Percentiles rank a stretch among this genome's conserved stretches.
These are phyloP conservation scores for Litoditis marina DNA, from an alignment of 2,888 invertebrate species.

Conservation along the genomic window DNA sequence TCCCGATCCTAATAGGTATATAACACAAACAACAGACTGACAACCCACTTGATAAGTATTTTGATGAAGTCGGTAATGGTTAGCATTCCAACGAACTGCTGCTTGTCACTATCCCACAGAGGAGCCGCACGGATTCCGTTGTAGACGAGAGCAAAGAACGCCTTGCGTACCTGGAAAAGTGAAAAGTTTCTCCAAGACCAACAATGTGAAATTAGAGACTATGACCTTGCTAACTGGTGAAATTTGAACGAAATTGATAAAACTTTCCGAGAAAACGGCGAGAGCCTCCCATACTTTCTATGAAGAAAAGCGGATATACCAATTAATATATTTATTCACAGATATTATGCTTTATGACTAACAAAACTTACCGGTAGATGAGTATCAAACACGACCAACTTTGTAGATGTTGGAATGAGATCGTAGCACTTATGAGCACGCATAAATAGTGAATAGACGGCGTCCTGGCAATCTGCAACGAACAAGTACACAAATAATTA, in stretches of 20 bases:
- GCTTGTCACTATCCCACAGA: slow-evolving; percentile 88
- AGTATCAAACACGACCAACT: slow-evolving; percentile 98
- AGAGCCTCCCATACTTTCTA: neutral
- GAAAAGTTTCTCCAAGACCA: no score
- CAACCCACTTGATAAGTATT: slow-evolving; percentile 63
- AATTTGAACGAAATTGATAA: no score
- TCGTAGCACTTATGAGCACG: slow-evolving; percentile 99
- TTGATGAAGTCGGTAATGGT: slow-evolving; percentile 68
- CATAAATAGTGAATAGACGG: slow-evolving; percentile 73
- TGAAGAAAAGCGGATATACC: no score
- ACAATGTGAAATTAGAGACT: no score
- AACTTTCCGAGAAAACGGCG: neutral
- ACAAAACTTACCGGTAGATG: slow-evolving; percentile 74
- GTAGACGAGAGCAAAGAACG: slow-evolving; percentile 97
- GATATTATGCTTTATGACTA: neutral
- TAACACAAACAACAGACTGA: no score
- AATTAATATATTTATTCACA: no score
- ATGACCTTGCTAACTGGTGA: no score
- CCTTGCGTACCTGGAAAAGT: slow-evolving; percentile 80
- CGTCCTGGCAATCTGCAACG: slow-evolving; percentile 60
- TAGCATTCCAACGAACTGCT: slow-evolving; percentile 72
- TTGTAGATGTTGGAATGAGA: slow-evolving; percentile 96
- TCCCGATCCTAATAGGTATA: no score
- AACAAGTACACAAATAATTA: neutral
- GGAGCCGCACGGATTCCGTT: slow-evolving; percentile 68